Percentiles rank a stretch among this genome's conserved stretches.
phyloP scores from a whole-genome alignment of 1,140 invertebrate genomes.

The Diorhabda sublineata region DNA sequence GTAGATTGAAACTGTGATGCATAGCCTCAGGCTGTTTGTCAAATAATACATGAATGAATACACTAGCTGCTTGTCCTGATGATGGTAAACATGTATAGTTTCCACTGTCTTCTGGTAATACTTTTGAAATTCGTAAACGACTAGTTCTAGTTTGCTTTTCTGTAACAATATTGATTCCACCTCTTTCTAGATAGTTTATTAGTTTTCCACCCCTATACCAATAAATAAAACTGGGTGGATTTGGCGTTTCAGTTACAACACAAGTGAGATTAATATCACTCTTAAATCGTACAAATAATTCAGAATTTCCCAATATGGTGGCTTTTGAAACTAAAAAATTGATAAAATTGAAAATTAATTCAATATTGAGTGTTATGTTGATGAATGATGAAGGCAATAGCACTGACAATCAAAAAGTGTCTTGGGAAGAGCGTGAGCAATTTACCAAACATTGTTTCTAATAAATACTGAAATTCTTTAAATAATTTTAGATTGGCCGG shows the following conservation, averaged over 20 bases:
- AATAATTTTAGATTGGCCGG: too few relatives aligned
- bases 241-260: conserved; percentile 77
- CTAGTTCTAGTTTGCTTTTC: conserved; percentile 81
- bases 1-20: conserved; percentile 53
- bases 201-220: conserved; percentile 85
- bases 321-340: conserved; percentile 77
- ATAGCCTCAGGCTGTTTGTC: conserved; percentile 72
- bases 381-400: too few relatives aligned
- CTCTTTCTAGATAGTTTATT: conserved; percentile 81
- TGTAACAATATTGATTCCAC: conserved; percentile 80
- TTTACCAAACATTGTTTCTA: too few relatives aligned
- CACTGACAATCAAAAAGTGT: too few relatives aligned
- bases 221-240: conserved; percentile 86
- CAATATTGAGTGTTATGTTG: too few relatives aligned
- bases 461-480: too few relatives aligned
- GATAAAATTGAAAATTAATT: too few relatives aligned
- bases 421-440: too few relatives aligned
- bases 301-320: conserved; percentile 78
- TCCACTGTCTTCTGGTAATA: conserved; percentile 72
- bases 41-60: conserved; percentile 62
- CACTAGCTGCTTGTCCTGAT: conserved; percentile 58
- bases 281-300: conserved; percentile 81
- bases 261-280: conserved; percentile 89
- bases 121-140: conserved; percentile 74
- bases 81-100: conserved; percentile 77